A percentile compares a stretch with the other conserved stretches of the same genome.
These are phyloP conservation scores for Crioceris asparagi DNA, from an alignment of 2,888 invertebrate species.

Conservation along the genomic window DNA sequence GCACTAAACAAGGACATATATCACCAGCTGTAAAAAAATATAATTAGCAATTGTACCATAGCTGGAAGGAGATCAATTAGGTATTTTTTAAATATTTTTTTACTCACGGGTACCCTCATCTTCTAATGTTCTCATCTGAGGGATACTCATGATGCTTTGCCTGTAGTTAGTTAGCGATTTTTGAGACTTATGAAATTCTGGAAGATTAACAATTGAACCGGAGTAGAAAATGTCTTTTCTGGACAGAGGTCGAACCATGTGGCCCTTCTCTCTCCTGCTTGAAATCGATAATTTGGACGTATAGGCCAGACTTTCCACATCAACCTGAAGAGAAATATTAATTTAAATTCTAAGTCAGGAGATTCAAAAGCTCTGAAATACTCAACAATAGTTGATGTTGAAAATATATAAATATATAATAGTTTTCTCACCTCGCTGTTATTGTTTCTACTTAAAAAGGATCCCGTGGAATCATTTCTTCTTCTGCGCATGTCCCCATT, in stretches of 20 bases:
- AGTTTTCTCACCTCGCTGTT: conserved; percentile 44
- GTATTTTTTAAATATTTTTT: neutral
- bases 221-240: conserved; percentile 97
- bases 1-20: conserved; percentile 66
- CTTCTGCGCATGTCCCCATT: conserved; percentile 63
- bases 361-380: too few relatives aligned
- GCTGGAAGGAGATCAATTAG: too few relatives aligned
- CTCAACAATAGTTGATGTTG: neutral
- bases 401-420: too few relatives aligned
- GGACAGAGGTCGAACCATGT: conserved; percentile 81
- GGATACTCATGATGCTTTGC: conserved; percentile 82
- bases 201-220: conserved; percentile 86
- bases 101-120: conserved; percentile 57
- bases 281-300: conserved; percentile 51
- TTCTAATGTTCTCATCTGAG: conserved; percentile 46
- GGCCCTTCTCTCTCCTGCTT: conserved; percentile 40
- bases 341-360: too few relatives aligned
- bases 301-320: conserved; percentile 58
- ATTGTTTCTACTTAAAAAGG: conserved; percentile 48
- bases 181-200: conserved; percentile 87
- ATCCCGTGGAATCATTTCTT: conserved; percentile 44
- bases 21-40: conserved; percentile 56
- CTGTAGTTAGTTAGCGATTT: conserved; percentile 83
- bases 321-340: conserved; percentile 46
- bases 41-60: too few relatives aligned